Base-by-base conservation (phyloP, 2,113 vertebrate species). In the Ceyx melanurus region DNA sequence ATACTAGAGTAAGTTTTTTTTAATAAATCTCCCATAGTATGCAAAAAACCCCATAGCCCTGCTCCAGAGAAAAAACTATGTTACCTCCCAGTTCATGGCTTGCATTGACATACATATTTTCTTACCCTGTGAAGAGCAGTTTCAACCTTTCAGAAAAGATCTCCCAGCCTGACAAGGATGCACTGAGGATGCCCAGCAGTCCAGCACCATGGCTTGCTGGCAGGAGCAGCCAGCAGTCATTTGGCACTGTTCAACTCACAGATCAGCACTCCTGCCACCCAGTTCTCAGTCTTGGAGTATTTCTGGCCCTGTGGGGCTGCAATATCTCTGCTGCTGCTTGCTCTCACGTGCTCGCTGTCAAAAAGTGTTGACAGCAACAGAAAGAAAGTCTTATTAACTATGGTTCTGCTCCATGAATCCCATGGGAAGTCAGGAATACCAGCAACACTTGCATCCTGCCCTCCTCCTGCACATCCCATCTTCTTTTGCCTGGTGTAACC, bases 331-430 rank as follows among this genome's bases (percentile, higher is more conserved):
- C 11, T 1, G 15, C 45, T 77, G 42, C 65, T 61, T 66, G 28
- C 31, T 28, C 25, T 67, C n/a, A n/a, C 2, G 0, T 19, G 23
- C 56, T 61, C 11, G 2, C 62, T 2, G 2, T 2, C 64, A 50
- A 53, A 76, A 76, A 92, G 21, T 1, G 0, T 22, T 70, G 82
- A 73, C 5, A 42, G 50, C 75, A 88, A 73, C 26, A 80, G 29
- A 73, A 94, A 90, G 64, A 58, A 85, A 72, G 57, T 22, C 72
- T 84, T 85, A 87, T 82, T 88, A 58, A 82, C 20, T 37, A 67
- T 15, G 82, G 78, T 68, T 89, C 62, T 89, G 45, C 67, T 79
- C 48, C 7, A 3, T 35, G 62, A 89, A 72, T 65, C 62, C 43
- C 68, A n/a, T 53, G 50, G 62, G 75, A 88, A 68, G 45, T 51